Percentiles rank a stretch among this genome's conserved stretches.
phyloP scores from a whole-genome alignment of 2,113 vertebrate genomes.

The Lonchura striata region DNA sequence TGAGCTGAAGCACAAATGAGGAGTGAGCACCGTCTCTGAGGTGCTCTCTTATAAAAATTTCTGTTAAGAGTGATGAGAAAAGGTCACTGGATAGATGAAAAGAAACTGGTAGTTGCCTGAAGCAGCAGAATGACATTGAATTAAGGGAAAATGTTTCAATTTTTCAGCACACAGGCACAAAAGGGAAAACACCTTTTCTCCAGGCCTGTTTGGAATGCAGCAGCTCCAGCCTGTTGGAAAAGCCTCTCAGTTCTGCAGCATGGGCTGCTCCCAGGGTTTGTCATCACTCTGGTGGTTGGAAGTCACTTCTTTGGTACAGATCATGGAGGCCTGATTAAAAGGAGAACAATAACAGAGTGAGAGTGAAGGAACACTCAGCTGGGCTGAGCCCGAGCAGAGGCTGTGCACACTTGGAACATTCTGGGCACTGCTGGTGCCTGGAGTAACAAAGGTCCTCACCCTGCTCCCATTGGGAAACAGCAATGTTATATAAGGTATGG shows the following conservation, averaged over 20 bases:
- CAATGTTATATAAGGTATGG: background rate
- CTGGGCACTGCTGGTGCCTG: background rate
- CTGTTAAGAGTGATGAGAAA: background rate
- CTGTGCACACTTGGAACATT: fast-evolving
- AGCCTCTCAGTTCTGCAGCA: background rate
- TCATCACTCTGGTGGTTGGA: background rate
- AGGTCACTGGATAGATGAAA: background rate
- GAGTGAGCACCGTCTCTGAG: fast-evolving
- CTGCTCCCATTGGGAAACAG: background rate
- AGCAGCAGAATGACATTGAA: background rate
- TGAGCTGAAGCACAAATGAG: background rate
- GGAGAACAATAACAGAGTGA: background rate
- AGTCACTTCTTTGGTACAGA: background rate
- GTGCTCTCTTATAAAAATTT: background rate
- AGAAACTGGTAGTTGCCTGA: background rate
- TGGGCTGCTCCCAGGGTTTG: background rate
- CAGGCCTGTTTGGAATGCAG: background rate
- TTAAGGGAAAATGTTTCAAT: background rate
- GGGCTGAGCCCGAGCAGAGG: background rate
- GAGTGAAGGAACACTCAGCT: background rate
- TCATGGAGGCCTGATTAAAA: background rate
- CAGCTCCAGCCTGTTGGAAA: background rate
- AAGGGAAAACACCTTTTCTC: background rate
- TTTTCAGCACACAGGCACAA: background rate
- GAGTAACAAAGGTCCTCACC: fast-evolving